A percentile compares a stretch with the other conserved stretches of the same genome.
Conservation (phyloP, 1,140 invertebrate genomes). For the Plectrocnemia conspersa region DNA sequence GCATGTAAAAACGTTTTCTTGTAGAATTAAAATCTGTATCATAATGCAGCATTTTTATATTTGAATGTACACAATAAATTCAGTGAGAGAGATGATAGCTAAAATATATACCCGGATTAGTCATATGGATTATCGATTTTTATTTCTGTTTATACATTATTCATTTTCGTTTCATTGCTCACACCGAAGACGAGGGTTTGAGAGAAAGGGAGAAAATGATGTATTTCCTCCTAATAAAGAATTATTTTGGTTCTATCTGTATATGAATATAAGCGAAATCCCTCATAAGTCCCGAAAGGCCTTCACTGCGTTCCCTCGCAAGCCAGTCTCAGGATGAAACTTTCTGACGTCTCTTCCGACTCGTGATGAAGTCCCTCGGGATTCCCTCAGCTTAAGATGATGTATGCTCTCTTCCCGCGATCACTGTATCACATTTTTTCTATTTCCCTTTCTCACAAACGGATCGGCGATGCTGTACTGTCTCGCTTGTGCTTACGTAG, state of each 20-base stretch:
- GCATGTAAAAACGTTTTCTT: conserved; percentile 1
- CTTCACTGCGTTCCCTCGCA: not conserved
- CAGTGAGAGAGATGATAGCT: too few relatives aligned
- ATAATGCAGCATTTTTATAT: too few relatives aligned
- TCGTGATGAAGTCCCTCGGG: conserved; percentile 31
- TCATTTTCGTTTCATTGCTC: too few relatives aligned
- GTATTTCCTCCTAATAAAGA: conserved; percentile 20
- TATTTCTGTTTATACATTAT: too few relatives aligned
- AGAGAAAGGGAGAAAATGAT: conserved; percentile 8
- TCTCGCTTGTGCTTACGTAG: not conserved
- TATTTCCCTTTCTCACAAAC: conserved; percentile 10
- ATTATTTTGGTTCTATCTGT: conserved; percentile 11
- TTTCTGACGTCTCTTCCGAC: conserved; percentile 24
- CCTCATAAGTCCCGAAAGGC: conserved; percentile 13
- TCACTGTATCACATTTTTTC: conserved; percentile 32
- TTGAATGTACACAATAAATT: too few relatives aligned
- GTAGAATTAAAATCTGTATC: too few relatives aligned
- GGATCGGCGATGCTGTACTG: not conserved
- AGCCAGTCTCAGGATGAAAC: conserved; percentile 24
- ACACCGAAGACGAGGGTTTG: too few relatives aligned
- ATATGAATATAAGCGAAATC: conserved; percentile 14
- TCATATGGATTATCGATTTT: too few relatives aligned
- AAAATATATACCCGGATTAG: too few relatives aligned
- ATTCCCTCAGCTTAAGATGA: conserved; percentile 29
- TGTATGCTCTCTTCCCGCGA: conserved; percentile 30